These are phyloP conservation scores for Kuschelorhynchus macadamiae DNA, from an alignment of 2,888 invertebrate species.

Conservation along the genomic window DNA sequence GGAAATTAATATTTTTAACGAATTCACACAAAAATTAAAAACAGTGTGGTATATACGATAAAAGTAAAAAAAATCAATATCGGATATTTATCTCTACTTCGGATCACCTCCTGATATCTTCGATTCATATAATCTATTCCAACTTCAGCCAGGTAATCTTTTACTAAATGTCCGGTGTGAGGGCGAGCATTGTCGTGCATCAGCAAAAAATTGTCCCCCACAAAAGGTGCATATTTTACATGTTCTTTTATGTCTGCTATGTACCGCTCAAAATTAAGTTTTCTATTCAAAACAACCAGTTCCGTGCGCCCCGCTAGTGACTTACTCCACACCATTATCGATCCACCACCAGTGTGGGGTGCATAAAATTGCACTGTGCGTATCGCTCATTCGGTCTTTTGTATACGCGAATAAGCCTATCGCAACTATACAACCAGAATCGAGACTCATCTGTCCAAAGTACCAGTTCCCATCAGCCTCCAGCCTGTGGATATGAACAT, in stretches of 20 bases:
- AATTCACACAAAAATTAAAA: too few species aligned
- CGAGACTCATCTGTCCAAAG: conserved; percentile 42
- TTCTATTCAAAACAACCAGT: not conserved
- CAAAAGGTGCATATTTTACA: not conserved
- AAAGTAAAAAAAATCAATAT: too few species aligned
- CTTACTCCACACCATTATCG: not conserved
- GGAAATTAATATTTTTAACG: too few species aligned
- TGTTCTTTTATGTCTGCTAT: not conserved
- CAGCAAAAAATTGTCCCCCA: not conserved
- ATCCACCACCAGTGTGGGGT: conserved; percentile 16
- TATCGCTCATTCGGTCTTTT: conserved; percentile 32
- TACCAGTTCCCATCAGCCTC: too few species aligned
- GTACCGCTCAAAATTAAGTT: not conserved
- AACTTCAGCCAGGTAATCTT: not conserved
- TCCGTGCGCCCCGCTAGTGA: not conserved
- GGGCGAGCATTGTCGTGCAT: not conserved
- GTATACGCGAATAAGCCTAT: conserved; percentile 30
- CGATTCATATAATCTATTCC: not conserved
- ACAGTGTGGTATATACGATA: too few species aligned
- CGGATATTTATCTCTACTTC: not conserved
- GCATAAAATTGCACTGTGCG: conserved; percentile 38
- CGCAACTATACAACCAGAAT: conserved; percentile 34
- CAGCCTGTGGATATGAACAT: too few species aligned
- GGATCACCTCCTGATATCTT: not conserved
- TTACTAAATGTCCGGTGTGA: not conserved